A percentile compares a stretch with the other conserved stretches of the same genome.
These are phyloP conservation scores for Xerus rutilus DNA, from an alignment of 2,797 vertebrate genomes.

Conservation along the genomic window DNA sequence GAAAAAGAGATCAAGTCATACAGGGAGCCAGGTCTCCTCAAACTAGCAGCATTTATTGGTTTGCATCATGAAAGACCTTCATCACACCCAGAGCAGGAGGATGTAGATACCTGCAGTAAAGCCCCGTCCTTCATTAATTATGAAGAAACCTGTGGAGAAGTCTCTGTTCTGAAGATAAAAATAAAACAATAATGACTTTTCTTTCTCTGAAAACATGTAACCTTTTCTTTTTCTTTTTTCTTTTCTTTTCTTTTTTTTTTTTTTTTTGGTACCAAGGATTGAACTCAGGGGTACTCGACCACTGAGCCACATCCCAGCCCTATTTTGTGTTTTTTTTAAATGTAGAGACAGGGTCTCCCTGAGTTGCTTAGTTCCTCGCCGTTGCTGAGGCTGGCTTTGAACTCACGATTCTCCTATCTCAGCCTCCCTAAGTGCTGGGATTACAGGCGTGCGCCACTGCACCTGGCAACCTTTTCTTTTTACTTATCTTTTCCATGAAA, in stretches of 20 bases:
- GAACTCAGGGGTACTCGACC: no score
- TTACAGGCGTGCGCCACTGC: no score
- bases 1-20: neutral
- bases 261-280: no score
- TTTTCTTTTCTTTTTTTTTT: neutral
- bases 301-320: no score
- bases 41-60: neutral
- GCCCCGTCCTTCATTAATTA: neutral
- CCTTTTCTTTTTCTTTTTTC: neutral
- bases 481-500: neutral
- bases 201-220: neutral
- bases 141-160: neutral
- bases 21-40: neutral
- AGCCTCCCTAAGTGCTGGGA: no score
- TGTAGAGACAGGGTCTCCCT: no score
- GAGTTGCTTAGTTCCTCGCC: no score
- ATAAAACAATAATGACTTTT: neutral
- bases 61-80: neutral
- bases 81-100: neutral
- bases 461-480: neutral
- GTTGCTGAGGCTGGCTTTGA: no score
- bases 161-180: constrained; percentile 18
- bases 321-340: no score
- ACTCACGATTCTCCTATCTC: no score
- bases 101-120: neutral